Conservation (phyloP, 2,888 invertebrate genomes). For the Eumerus sabulonum region DNA sequence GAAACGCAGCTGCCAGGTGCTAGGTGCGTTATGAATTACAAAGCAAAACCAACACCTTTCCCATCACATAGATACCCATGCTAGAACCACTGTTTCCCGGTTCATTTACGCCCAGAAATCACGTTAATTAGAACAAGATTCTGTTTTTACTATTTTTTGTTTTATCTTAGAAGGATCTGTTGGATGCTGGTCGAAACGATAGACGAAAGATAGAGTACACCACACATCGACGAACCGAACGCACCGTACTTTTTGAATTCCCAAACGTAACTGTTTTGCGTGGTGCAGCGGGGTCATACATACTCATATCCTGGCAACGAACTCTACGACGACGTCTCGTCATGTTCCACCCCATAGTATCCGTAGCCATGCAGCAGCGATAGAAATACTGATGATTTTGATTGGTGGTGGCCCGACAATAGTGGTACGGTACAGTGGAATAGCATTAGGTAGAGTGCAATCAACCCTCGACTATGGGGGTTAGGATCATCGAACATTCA, state of each 20-base stretch:
- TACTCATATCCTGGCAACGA: slow-evolving; percentile 58
- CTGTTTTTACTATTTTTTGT: no score
- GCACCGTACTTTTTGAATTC: slow-evolving; percentile 65
- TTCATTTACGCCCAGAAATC: slow-evolving; percentile 1
- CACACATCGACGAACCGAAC: slow-evolving; percentile 13
- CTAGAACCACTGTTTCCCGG: no score
- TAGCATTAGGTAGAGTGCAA: slow-evolving; percentile 45
- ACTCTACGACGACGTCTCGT: slow-evolving; percentile 18
- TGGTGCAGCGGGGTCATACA: slow-evolving; percentile 52
- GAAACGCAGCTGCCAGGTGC: slow-evolving; percentile 49
- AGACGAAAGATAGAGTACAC: no score
- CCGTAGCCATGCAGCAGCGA: no score
- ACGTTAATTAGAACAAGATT: neutral
- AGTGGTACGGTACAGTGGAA: slow-evolving; percentile 30
- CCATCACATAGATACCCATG: no score
- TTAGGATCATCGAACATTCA: slow-evolving; percentile 4
- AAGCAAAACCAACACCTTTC: slow-evolving; percentile 9
- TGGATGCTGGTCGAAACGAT: no score
- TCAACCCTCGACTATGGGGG: slow-evolving; percentile 58
- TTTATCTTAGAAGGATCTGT: no score
- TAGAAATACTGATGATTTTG: no score
- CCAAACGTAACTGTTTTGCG: slow-evolving; percentile 64
- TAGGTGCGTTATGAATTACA: slow-evolving; percentile 53
- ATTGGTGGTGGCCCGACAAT: slow-evolving; percentile 20
- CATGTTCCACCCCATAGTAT: no score